phyloP scores from a whole-genome alignment of 2,888 invertebrate genomes.

The Boloria euphrosyne region DNA sequence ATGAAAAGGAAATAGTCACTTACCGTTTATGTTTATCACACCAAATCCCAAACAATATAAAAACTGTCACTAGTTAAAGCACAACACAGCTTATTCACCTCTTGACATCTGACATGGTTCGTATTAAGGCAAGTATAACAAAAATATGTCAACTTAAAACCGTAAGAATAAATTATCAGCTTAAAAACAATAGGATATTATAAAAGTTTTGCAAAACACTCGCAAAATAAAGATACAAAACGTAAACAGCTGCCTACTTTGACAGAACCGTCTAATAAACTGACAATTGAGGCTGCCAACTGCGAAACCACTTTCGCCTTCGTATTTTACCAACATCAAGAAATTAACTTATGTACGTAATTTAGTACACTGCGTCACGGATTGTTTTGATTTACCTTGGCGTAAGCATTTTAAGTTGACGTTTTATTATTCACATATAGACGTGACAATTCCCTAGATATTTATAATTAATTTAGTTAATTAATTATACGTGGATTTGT shows the following conservation, averaged over 20 bases:
- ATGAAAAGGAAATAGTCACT: slow-evolving; percentile 58
- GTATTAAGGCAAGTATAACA: slow-evolving; percentile 59
- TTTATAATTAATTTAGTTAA: no score
- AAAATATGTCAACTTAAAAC: slow-evolving; percentile 64
- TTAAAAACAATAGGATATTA: slow-evolving; percentile 76
- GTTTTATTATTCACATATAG: neutral
- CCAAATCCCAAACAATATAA: slow-evolving; percentile 78
- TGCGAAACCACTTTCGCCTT: slow-evolving; percentile 68
- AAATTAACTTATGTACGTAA: slow-evolving; percentile 38
- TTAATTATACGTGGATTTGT: no score
- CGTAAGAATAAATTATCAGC: slow-evolving; percentile 63
- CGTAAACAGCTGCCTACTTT: slow-evolving; percentile 81
- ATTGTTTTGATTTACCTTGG: slow-evolving; percentile 8
- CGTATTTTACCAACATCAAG: slow-evolving; percentile 49
- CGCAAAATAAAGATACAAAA: slow-evolving; percentile 80
- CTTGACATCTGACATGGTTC: slow-evolving; percentile 80
- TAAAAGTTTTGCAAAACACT: slow-evolving; percentile 78
- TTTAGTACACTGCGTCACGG: slow-evolving; percentile 25
- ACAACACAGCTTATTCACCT: slow-evolving; percentile 78
- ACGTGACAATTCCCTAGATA: neutral
- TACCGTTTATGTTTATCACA: slow-evolving; percentile 76
- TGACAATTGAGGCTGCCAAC: slow-evolving; percentile 72
- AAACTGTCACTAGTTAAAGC: slow-evolving; percentile 76
- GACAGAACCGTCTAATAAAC: slow-evolving; percentile 76
- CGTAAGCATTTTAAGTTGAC: neutral